Conservation (phyloP, 1,140 invertebrate species). For the Dendroctonus valens region DNA sequence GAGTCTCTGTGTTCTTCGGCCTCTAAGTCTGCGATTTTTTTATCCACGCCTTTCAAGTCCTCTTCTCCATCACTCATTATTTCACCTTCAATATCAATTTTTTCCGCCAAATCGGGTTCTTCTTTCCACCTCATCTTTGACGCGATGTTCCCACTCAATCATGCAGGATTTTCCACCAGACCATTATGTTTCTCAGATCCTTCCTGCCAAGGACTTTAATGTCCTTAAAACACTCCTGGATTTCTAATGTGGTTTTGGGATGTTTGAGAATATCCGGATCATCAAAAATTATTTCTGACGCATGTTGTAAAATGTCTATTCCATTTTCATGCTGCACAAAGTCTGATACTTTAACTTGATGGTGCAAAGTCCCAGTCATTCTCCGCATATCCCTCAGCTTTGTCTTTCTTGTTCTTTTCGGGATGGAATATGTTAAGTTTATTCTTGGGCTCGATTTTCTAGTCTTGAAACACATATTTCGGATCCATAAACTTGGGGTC, state of each 20-base stretch:
- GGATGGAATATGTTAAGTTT: slow-evolving; percentile 69
- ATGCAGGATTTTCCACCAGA: slow-evolving; percentile 80
- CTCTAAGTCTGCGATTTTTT: slow-evolving; percentile 67
- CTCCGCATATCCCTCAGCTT: slow-evolving; percentile 91
- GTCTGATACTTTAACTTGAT: slow-evolving; percentile 70
- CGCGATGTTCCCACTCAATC: slow-evolving; percentile 54
- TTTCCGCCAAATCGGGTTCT: slow-evolving; percentile 46
- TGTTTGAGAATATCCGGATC: slow-evolving; percentile 76
- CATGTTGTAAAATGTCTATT: slow-evolving; percentile 71
- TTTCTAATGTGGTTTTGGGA: slow-evolving; percentile 83
- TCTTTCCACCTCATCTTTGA: slow-evolving; percentile 47
- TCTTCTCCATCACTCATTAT: slow-evolving; percentile 55
- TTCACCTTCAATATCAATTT: slow-evolving; percentile 50
- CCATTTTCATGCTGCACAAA: slow-evolving; percentile 77
- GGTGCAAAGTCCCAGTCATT: slow-evolving; percentile 84
- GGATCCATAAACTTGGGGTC: slow-evolving; percentile 93
- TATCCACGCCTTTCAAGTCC: slow-evolving; percentile 66
- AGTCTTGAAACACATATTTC: slow-evolving; percentile 96
- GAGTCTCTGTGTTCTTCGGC: slow-evolving; percentile 67
- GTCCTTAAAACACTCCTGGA: slow-evolving; percentile 93
- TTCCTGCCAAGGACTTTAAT: slow-evolving; percentile 95
- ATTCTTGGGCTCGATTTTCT: slow-evolving; percentile 69
- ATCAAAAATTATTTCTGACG: slow-evolving; percentile 78
- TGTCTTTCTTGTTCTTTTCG: slow-evolving; percentile 74
- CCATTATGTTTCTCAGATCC: slow-evolving; percentile 78